phyloP scores from a whole-genome alignment of 1,140 invertebrate species.

The Episyrphus balteatus region DNA sequence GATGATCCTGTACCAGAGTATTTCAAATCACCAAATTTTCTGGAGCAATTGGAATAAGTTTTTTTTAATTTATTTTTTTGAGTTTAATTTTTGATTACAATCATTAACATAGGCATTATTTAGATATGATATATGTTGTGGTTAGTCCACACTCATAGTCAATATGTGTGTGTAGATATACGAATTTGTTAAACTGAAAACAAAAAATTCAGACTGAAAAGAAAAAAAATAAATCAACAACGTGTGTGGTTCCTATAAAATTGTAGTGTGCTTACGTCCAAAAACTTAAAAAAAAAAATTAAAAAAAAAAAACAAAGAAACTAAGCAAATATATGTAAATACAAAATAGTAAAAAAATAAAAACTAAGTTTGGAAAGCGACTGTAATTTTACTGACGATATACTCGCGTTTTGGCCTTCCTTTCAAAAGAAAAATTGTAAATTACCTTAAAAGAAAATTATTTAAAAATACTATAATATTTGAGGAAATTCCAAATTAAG shows the following conservation, averaged over 20 bases:
- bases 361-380: constrained; percentile 6
- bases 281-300: constrained; percentile 10
- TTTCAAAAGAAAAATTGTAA: constrained; percentile 39
- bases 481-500: constrained; percentile 15
- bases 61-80: too few species aligned
- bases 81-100: neutral
- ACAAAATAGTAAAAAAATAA: constrained; percentile 25
- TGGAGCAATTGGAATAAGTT: constrained; percentile 91
- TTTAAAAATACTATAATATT: constrained; percentile 1
- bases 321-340: constrained; percentile 26
- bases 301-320: constrained; percentile 6
- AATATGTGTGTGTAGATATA: too few species aligned
- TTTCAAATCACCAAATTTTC: constrained; percentile 98
- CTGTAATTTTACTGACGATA: constrained; percentile 37
- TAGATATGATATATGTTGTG: too few species aligned
- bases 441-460: neutral
- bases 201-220: neutral
- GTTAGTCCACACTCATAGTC: too few species aligned
- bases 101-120: too few species aligned
- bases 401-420: constrained; percentile 47
- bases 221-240: neutral
- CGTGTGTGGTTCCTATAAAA: constrained; percentile 2
- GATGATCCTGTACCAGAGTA: constrained; percentile 98
- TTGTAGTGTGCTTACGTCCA: constrained; percentile 4
- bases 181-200: neutral